A percentile compares a stretch with the other conserved stretches of the same genome.
Conservation (phyloP, 2,113 vertebrate species). For the Hystrix cristata region DNA sequence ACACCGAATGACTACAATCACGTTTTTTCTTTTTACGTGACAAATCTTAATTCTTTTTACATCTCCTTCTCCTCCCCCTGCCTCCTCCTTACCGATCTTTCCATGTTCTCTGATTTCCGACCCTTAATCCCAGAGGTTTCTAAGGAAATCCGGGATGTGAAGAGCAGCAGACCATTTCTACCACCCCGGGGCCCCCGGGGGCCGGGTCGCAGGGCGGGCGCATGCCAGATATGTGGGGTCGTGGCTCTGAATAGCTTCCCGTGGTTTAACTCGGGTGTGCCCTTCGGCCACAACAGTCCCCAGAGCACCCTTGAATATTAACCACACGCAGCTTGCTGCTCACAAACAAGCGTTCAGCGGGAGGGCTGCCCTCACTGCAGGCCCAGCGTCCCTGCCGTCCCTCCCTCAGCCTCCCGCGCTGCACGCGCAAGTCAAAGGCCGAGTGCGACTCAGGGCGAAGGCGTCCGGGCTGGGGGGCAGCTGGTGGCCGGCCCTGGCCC, state of each 20-base stretch:
- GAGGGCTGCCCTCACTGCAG: not conserved
- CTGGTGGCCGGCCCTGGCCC: not conserved
- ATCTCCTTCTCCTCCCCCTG: not conserved
- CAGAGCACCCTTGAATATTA: conserved; percentile 62
- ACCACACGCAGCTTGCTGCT: not conserved
- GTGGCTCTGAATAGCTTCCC: not conserved
- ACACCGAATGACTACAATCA: not conserved
- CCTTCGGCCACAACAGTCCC: conserved; percentile 32
- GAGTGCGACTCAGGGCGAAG: not conserved
- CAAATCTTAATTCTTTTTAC: not conserved
- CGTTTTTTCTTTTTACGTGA: not conserved
- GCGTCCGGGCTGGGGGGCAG: not conserved
- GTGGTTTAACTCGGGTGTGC: conserved; percentile 14
- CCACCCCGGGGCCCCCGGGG: not conserved
- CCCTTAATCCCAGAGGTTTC: conserved; percentile 20
- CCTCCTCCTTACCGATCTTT: not conserved
- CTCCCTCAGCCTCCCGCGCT: not conserved
- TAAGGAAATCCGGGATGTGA: conserved; percentile 59
- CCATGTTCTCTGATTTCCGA: not conserved
- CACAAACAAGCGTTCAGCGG: not conserved
- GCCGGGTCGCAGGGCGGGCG: conserved; percentile 37
- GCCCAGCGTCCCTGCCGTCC: not conserved
- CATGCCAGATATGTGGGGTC: not conserved
- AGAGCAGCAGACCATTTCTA: not conserved
- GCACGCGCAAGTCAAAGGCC: not conserved